Evolutionary conservation across 2,113 vertebrate species (phyloP).

Genomic region (Esox niger): DNA sequence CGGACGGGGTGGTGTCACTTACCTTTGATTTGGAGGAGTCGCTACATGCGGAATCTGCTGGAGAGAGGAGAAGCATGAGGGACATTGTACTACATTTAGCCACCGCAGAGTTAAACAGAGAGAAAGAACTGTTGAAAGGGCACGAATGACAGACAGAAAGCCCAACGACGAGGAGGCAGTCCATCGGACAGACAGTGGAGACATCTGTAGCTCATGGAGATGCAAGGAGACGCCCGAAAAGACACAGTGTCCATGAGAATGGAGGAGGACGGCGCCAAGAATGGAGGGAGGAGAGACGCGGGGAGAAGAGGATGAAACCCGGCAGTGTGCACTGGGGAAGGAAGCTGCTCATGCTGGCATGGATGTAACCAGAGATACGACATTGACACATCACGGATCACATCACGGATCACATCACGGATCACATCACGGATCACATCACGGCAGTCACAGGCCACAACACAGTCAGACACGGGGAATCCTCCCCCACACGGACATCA

Average conservation of each 20-base stretch:
- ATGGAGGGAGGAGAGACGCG: constrained; percentile 61
- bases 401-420: too few species aligned
- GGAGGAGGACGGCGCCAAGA: constrained; percentile 36
- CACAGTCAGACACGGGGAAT: constrained; percentile 57
- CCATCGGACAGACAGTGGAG: constrained; percentile 50
- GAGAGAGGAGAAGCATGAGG: constrained; percentile 53
- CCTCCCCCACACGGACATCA: constrained; percentile 58
- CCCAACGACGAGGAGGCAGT: constrained; percentile 46
- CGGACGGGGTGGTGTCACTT: constrained; percentile 30
- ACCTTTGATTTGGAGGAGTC: constrained; percentile 99
- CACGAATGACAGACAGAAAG: constrained; percentile 31
- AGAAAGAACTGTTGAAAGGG: constrained; percentile 32
- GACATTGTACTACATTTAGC: constrained; percentile 6
- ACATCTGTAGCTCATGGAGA: constrained; percentile 32
- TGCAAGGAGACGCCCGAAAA: constrained; percentile 38
- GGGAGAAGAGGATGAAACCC: constrained; percentile 43
- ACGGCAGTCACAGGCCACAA: constrained; percentile 54
- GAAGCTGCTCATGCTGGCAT: constrained; percentile 77
- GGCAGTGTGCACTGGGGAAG: constrained; percentile 59
- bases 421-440: constrained; percentile 54
- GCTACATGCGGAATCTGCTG: constrained; percentile 95
- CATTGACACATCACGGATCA: constrained; percentile 63
- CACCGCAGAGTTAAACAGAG: too few species aligned
- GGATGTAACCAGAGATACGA: constrained; percentile 47
- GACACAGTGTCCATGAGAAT: constrained; percentile 26